Base-by-base conservation (phyloP, 1,140 invertebrate species). In the Halesus radiatus region DNA sequence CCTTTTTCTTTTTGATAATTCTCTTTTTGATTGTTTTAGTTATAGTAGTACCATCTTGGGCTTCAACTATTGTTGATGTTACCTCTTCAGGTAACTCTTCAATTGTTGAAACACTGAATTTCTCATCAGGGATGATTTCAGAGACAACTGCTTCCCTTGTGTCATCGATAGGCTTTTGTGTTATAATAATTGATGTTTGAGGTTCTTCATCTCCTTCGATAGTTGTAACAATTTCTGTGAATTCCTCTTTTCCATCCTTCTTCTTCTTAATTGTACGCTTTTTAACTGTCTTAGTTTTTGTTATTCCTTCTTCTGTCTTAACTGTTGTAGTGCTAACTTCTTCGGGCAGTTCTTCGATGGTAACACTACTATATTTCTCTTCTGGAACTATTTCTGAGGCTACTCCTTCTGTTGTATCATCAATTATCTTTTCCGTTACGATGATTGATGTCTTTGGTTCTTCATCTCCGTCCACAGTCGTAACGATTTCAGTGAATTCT, bases 11-110 rank as follows among this genome's bases (percentile, higher is more conserved):
- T 78, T 87, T 87, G 3, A 86, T 81, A 7, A 84, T 82, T 29
- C 85, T 85, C 78, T 87, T 88, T 62, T 83, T 86, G 1, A 85
- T 83, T 62, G 76, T 87, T 26, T 86, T 64, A 16, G 18, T 87
- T 78, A 74, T 85, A 3, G 86, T 85, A 68, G 87, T 20, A 1
- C 23, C 23, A 6, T 26, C 60, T 64, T 29, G 0, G 0, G 85
- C 83, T 86, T 85, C 81, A 89, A 85, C 3, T 86, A 80, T 20
- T 85, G 86, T 84, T 81, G 53, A 7, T 76, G 53, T 50, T 1
- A 45, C 10, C 3, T 45, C 37, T 13, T 45, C 37, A 13, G 37
- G 52, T 26, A 37, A 8, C 62, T 64, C 60, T 23, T 20, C 60
- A 64, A 64, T 26, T 1, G 20, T 23, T 29, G 2, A 0, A 2